Base-by-base conservation (phyloP, 2,888 invertebrate species). In the Sarcophaga subvicina region DNA sequence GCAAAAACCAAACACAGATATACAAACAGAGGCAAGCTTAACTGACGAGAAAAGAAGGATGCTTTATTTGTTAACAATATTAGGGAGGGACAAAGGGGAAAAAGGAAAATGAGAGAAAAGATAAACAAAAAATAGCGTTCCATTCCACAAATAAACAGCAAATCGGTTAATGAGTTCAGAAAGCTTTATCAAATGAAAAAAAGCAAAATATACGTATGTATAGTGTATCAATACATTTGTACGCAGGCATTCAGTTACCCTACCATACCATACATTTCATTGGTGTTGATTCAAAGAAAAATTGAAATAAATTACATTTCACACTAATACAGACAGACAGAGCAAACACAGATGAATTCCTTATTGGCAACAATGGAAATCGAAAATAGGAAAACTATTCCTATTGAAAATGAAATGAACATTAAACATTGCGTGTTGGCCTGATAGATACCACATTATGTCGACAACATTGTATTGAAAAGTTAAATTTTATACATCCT, bases 291-390 rank as follows among this genome's bases (percentile, higher is more conserved):
- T 67, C 45, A 3, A 17, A 27, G n/a, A n/a, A 11, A 59, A n/a
- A 71, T 71, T 5, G 10, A 60, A 60, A 37, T 60, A 45, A 62
- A 72, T 49, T 70, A 70, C 54, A 25, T 70, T 70, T 54, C 49
- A 49, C 49, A 37, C 66, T 14, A 22, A 22, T 25, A 25, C 64
- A 4, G 4, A 64, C 20, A 4, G 11, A 27, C 20, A 64, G 12
- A 22, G 22, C 12, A 64, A 37, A 45, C 1, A 69, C 69, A 69
- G 8, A 37, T 37, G 37, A 6, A 22, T 49, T n/a, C 37, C 10
- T 37, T 66, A 10, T 27, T 45, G 11, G 6, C 0, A 47, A 47
- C 20, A 22, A 20, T 20, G 10, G 22, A 20, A 49, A 69, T n/a
- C 14, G 25, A 22, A 64, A 64, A 64, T 25, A 66, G 17, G 3